These are phyloP conservation scores for Sanderia malayensis DNA, from an alignment of 30 jellyfish, hydroid and myxozoan genomes.

Conservation along the genomic window DNA sequence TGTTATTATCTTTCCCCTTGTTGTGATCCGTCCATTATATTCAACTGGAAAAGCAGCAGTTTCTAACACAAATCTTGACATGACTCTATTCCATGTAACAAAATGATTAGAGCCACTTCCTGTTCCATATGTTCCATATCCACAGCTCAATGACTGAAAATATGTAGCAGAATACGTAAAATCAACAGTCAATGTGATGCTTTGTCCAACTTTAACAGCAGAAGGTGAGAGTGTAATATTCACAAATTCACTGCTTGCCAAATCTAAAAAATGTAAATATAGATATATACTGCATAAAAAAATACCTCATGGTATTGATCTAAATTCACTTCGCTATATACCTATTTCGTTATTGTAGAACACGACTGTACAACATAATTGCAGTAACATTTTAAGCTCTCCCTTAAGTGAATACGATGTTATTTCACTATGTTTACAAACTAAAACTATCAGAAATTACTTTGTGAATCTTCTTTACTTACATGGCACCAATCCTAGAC, in stretches of 20 bases:
- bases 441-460: too few relatives aligned
- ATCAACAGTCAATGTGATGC: conserved; percentile 2
- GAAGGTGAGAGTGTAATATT: background rate
- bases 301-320: too few relatives aligned
- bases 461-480: too few relatives aligned
- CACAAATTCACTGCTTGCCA: background rate
- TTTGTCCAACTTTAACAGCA: background rate
- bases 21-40: background rate
- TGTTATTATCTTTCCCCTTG: background rate
- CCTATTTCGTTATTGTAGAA: too few relatives aligned
- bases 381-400: too few relatives aligned
- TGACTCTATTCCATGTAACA: background rate
- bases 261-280: background rate
- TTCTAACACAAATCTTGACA: background rate
- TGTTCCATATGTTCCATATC: background rate
- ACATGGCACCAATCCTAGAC: too few relatives aligned
- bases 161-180: background rate
- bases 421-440: too few relatives aligned
- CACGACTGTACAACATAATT: too few relatives aligned
- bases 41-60: background rate
- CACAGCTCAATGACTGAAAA: background rate
- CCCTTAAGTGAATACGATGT: too few relatives aligned
- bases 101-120: background rate
- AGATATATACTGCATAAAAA: too few relatives aligned
- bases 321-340: too few relatives aligned